Base-by-base conservation (phyloP, 2,888 invertebrate genomes). In the Ypsolopha scabrella region DNA sequence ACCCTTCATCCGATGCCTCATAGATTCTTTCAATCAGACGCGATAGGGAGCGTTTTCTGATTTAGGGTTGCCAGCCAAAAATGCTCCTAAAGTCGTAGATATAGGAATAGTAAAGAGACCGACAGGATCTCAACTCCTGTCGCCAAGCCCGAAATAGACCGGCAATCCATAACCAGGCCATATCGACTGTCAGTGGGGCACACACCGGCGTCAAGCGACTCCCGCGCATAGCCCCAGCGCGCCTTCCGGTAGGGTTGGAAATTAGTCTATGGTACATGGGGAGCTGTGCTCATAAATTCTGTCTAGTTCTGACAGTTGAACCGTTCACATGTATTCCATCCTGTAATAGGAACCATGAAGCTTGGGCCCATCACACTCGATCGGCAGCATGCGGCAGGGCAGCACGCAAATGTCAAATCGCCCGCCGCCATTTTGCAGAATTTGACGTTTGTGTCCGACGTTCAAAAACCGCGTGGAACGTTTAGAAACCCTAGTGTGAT, bases 271-370 rank as follows among this genome's bases (percentile, higher is more conserved):
- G 24, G 24, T 24, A 24, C 24, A 24, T 36, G 36, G 49, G 41
- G 46, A 45, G 59, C 58, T 56, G 57, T 58, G 70, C 74, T 72
- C 83, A 85, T 86, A 86, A 85, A 85, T 86, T 86, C 85, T 86
- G 82, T 85, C 78, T 64, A 70, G 68, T 59, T 53, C 70, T 85
- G 85, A 86, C 86, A 85, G 80, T 70, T 75, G 72, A 51, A 56
- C 63, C 61, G 70, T 68, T 76, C 72, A 74, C 81, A 78, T 75
- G 75, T 78, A 66, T 67, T 57, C 64, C 67, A 68, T 70, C 67
- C 65, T 71, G 67, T 70, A 59, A 56, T 60, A 59, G 62, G 56
- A 66, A 68, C 61, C 59, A 70, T 72, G 73, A 53, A 58, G 57
- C 61, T 58, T 53, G 56, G 41, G 47, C 50, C 49, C 56, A 57